A percentile compares a stretch with the other conserved stretches of the same genome.
These are phyloP conservation scores for Cydia splendana DNA, from an alignment of 1,140 invertebrate species.

Conservation along the genomic window DNA sequence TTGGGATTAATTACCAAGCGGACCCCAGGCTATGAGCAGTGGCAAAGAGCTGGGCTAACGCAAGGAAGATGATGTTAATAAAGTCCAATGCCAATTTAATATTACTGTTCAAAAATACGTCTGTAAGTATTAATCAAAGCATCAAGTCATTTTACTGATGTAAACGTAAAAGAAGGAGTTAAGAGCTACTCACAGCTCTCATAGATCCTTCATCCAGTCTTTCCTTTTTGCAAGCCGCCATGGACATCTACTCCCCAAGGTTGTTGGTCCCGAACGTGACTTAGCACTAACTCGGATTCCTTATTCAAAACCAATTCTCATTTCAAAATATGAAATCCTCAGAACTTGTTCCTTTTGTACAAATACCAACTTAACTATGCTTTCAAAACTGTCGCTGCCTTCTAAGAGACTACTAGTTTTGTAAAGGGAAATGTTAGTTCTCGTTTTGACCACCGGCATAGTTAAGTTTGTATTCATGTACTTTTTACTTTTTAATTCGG, in stretches of 20 bases:
- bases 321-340: slow-evolving; percentile 69
- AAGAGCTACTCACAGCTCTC: background rate
- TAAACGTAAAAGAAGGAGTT: background rate
- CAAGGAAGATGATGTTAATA: too few species aligned
- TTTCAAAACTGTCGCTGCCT: background rate
- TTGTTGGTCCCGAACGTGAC: slow-evolving; percentile 40
- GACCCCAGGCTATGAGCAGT: too few species aligned
- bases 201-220: background rate
- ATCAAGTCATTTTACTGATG: too few species aligned
- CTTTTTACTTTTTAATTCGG: slow-evolving; percentile 33
- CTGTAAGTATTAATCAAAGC: too few species aligned
- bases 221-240: slow-evolving; percentile 23
- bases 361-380: slow-evolving; percentile 18
- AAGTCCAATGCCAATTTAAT: too few species aligned
- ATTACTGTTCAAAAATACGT: too few species aligned
- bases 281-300: slow-evolving; percentile 38
- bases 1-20: too few species aligned
- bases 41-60: too few species aligned
- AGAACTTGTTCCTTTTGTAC: slow-evolving; percentile 45
- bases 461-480: slow-evolving; percentile 24
- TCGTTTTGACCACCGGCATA: background rate
- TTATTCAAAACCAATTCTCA: slow-evolving; percentile 55
- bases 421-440: background rate
- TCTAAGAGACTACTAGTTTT: background rate
- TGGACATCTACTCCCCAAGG: slow-evolving; percentile 18